A percentile compares a stretch with the other conserved stretches of the same genome.
phyloP scores from a whole-genome alignment of 2,797 vertebrate genomes.

The Anniella stebbinsi region DNA sequence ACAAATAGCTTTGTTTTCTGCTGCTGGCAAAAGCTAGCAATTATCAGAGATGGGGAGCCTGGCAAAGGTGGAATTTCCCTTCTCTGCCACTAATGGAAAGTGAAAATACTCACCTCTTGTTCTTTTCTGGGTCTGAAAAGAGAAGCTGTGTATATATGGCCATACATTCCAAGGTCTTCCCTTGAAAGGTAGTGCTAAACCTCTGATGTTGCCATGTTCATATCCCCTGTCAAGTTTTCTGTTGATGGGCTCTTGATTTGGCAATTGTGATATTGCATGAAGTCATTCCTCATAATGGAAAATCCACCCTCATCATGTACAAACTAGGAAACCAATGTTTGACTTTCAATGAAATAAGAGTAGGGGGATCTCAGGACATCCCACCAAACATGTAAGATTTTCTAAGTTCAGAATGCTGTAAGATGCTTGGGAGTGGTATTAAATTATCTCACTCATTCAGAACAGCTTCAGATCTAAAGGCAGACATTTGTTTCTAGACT shows the following conservation, averaged over 20 bases:
- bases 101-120: slow-evolving; percentile 8
- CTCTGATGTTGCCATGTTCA: slow-evolving; percentile 24
- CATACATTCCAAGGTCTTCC: background rate
- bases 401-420: background rate
- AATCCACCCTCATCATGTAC: background rate
- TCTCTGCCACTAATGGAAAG: background rate
- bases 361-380: background rate
- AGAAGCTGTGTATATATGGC: slow-evolving; percentile 11
- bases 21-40: background rate
- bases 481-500: background rate
- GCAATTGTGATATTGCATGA: background rate
- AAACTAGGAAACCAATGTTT: background rate
- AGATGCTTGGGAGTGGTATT: background rate
- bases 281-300: background rate
- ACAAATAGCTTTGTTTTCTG: background rate
- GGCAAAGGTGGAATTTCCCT: slow-evolving; percentile 4
- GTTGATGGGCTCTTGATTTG: background rate
- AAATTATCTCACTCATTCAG: background rate
- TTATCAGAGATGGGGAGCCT: background rate
- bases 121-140: background rate
- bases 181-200: background rate
- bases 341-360: background rate
- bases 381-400: background rate
- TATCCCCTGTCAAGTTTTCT: background rate
- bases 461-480: background rate